These are phyloP conservation scores for Pterois miles DNA, from an alignment of 2,797 vertebrate genomes.

Conservation along the genomic window DNA sequence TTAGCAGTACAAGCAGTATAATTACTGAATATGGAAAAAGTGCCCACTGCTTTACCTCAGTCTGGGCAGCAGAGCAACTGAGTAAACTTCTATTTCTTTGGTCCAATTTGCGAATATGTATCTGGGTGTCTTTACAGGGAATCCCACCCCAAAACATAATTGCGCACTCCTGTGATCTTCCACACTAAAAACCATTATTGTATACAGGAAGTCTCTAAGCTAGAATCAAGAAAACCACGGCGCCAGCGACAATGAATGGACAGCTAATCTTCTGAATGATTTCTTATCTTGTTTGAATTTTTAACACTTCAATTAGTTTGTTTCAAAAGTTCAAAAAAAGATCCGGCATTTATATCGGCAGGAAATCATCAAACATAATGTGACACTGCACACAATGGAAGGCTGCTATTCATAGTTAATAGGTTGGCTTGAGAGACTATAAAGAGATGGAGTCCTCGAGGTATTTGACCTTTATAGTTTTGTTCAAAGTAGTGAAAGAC, in stretches of 20 bases:
- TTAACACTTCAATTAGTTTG: neutral
- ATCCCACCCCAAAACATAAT: slow-evolving; percentile 17
- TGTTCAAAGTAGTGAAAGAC: neutral
- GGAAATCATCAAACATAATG: slow-evolving; percentile 31
- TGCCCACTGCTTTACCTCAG: slow-evolving; percentile 64
- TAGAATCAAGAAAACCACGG: slow-evolving; percentile 26
- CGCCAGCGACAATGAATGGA: neutral
- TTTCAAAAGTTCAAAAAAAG: slow-evolving; percentile 10
- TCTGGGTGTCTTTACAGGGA: slow-evolving; percentile 33
- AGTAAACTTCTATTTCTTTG: slow-evolving; percentile 42
- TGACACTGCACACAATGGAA: slow-evolving; percentile 9
- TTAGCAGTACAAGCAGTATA: slow-evolving; percentile 64
- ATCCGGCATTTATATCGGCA: neutral
- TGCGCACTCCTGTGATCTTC: slow-evolving; percentile 5
- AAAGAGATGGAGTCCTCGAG: neutral
- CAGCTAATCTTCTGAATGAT: slow-evolving; percentile 7
- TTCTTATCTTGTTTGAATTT: slow-evolving; percentile 4
- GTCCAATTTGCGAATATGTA: slow-evolving; percentile 32
- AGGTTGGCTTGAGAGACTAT: neutral
- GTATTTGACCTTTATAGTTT: slow-evolving; percentile 2
- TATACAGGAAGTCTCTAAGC: slow-evolving; percentile 21
- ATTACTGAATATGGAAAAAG: slow-evolving; percentile 75
- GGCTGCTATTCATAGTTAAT: slow-evolving; percentile 9
- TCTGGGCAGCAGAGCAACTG: slow-evolving; percentile 45
- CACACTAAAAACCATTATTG: neutral